A percentile compares a stretch with the other conserved stretches of the same genome.
Conservation (phyloP, 2,113 vertebrate species). For the Lutjanus erythropterus region DNA sequence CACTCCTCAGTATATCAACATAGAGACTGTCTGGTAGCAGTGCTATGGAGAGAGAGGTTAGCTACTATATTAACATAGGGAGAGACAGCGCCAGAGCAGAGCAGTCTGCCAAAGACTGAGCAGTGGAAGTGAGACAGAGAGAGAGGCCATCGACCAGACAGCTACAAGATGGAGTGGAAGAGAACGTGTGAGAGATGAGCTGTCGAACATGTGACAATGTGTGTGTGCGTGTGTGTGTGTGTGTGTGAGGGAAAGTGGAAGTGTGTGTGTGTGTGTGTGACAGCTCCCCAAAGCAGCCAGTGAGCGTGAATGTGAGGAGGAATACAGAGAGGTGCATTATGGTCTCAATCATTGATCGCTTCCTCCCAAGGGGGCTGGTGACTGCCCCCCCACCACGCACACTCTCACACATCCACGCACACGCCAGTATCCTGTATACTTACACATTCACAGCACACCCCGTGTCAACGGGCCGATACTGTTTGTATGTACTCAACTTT, state of each 20-base stretch:
- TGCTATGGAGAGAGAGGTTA: conserved; percentile 79
- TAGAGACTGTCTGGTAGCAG: conserved; percentile 76
- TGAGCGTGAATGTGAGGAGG: conserved; percentile 83
- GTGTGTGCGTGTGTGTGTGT: conserved; percentile 52
- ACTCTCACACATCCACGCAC: conserved; percentile 46
- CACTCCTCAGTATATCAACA: conserved; percentile 81
- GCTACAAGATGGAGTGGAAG: conserved; percentile 83
- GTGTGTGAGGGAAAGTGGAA: conserved; percentile 22
- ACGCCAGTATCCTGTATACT: conserved; percentile 33
- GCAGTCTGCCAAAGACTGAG: conserved; percentile 77
- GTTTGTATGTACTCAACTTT: conserved; percentile 60
- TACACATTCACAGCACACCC: conserved; percentile 61
- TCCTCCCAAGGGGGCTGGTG: conserved; percentile 78
- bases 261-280: conserved; percentile 62
- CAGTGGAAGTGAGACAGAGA: conserved; percentile 71
- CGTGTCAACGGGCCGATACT: conserved; percentile 11
- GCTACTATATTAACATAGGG: conserved; percentile 83
- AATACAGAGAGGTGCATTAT: conserved; percentile 87
- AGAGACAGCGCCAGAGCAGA: conserved; percentile 87
- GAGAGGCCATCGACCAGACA: conserved; percentile 82
- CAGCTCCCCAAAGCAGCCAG: conserved; percentile 79
- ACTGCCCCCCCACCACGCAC: conserved; percentile 46
- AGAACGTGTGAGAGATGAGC: conserved; percentile 83
- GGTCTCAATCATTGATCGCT: conserved; percentile 86
- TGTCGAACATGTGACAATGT: conserved; percentile 78